Evolutionary conservation across 30 jellyfish, hydroid and myxozoan genomes (phyloP).

Genomic region (Rhopilema esculentum): DNA sequence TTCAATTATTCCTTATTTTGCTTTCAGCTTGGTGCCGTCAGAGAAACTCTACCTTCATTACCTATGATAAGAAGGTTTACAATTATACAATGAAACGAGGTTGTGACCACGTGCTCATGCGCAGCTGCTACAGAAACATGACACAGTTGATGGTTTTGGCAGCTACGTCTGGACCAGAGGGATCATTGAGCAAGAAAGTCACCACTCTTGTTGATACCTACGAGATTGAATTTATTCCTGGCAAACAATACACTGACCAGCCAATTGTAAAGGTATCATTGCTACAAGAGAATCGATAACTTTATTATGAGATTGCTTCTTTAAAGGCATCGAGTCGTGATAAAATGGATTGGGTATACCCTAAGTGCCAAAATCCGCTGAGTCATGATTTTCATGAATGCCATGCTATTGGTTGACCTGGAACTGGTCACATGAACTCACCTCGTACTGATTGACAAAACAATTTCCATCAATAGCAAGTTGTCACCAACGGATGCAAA

Average conservation of each 20-base stretch:
- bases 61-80: constrained; percentile 61
- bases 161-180: constrained; percentile 4
- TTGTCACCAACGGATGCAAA: too few species aligned
- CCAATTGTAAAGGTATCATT: constrained; percentile 48
- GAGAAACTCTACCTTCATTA: constrained; percentile 62
- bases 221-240: constrained; percentile 53
- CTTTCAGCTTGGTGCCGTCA: constrained; percentile 69
- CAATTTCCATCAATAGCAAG: too few species aligned
- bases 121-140: constrained; percentile 76
- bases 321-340: too few species aligned
- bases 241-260: neutral
- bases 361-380: too few species aligned
- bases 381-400: too few species aligned
- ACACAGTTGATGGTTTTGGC: constrained; percentile 65
- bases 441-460: too few species aligned
- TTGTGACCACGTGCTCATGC: constrained; percentile 77
- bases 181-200: constrained; percentile 36
- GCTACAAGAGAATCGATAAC: too few species aligned
- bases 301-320: too few species aligned
- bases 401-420: too few species aligned
- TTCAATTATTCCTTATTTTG: too few species aligned
- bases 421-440: too few species aligned
- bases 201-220: constrained; percentile 47
- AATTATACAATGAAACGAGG: constrained; percentile 49
- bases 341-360: too few species aligned